Conservation (phyloP, 2,888 invertebrate genomes). For the Torymus aiolomorphi region DNA sequence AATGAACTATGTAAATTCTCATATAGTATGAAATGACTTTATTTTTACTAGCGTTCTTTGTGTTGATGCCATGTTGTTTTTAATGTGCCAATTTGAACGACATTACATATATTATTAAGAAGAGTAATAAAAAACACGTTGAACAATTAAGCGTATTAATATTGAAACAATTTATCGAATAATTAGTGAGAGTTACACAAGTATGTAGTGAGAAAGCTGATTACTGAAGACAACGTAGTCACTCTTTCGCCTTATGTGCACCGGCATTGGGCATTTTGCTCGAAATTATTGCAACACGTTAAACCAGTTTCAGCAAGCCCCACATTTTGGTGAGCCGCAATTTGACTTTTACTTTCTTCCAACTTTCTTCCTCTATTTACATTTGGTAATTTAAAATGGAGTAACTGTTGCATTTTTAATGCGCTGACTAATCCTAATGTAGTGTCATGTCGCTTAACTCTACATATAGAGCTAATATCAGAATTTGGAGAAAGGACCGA, state of each 20-base stretch:
- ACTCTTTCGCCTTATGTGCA: neutral
- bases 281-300: conserved; percentile 28
- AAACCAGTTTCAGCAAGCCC: conserved; percentile 35
- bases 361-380: conserved; percentile 22
- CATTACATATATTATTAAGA: too few species aligned
- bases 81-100: too few species aligned
- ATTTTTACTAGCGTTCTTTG: too few species aligned
- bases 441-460: neutral
- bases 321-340: conserved; percentile 18
- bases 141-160: conserved; percentile 8
- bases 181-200: conserved; percentile 23
- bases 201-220: conserved; percentile 35
- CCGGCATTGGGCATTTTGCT: conserved; percentile 35
- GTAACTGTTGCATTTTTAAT: conserved; percentile 2
- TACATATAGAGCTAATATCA: too few species aligned
- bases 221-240: conserved; percentile 21
- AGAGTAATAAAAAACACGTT: neutral
- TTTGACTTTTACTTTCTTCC: conserved; percentile 36
- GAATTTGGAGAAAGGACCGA: too few species aligned
- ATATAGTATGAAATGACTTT: too few species aligned
- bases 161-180: conserved; percentile 30
- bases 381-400: conserved; percentile 1
- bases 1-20: too few species aligned
- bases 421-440: neutral
- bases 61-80: too few species aligned